Evolutionary conservation across 2,888 invertebrate genomes (phyloP).

Genomic region (Acanthococcus lagerstroemiae): DNA sequence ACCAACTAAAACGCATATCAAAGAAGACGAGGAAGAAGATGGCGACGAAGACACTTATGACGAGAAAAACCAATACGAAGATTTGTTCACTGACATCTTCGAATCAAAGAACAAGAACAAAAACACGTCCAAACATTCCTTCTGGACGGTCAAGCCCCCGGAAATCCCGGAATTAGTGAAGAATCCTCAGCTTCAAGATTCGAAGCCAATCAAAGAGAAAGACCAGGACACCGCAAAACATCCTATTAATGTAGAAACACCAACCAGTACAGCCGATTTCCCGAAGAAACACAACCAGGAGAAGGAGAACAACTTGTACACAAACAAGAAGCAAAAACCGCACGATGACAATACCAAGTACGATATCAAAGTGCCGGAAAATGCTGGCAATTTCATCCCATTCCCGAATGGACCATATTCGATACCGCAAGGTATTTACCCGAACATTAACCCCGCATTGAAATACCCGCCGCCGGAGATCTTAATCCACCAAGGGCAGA

Average conservation of each 20-base stretch:
- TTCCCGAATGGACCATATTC: slow-evolving; percentile 11
- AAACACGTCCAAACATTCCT: slow-evolving; percentile 1
- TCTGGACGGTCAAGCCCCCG: slow-evolving; percentile 13
- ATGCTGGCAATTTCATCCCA: slow-evolving; percentile 1
- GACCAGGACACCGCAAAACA: not conserved
- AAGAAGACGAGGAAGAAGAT: slow-evolving; percentile 9
- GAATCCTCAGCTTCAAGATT: not conserved
- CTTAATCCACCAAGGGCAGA: slow-evolving; percentile 13
- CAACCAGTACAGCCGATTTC: not conserved
- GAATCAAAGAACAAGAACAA: slow-evolving; percentile 20
- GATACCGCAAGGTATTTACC: slow-evolving; percentile 8
- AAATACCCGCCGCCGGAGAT: slow-evolving; percentile 16
- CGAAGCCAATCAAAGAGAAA: not conserved
- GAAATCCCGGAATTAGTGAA: slow-evolving; percentile 3
- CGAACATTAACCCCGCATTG: slow-evolving; percentile 11
- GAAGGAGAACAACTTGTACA: not conserved
- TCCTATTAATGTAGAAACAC: not conserved
- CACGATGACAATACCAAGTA: not conserved
- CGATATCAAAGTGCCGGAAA: slow-evolving; percentile 1
- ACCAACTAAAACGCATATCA: slow-evolving; percentile 8
- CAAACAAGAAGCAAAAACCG: slow-evolving; percentile 7
- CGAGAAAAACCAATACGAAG: slow-evolving; percentile 18
- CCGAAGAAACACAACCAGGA: slow-evolving; percentile 9
- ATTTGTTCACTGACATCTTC: slow-evolving; percentile 25
- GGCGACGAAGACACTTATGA: slow-evolving; percentile 12